Percentiles rank a stretch among this genome's conserved stretches.
Evolutionary conservation across 2,888 invertebrate genomes (phyloP).

Genomic region (Aphodius granarius): DNA sequence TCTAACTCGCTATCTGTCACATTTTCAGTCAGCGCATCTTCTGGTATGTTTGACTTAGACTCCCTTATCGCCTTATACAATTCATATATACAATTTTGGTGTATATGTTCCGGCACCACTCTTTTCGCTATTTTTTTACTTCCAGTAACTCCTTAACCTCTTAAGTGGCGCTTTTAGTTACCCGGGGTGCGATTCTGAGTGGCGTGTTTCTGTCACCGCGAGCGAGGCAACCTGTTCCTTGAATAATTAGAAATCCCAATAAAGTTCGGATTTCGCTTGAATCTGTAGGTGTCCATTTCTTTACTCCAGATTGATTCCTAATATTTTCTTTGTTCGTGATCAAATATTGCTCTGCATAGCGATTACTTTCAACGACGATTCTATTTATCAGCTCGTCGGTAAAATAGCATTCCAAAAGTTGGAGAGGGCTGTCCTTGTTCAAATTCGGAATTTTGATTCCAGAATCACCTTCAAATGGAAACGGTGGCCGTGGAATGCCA

Average conservation of each 20-base stretch:
- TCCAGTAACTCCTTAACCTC: no score
- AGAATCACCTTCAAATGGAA: neutral
- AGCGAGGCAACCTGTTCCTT: neutral
- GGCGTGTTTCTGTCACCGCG: no score
- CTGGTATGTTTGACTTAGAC: no score
- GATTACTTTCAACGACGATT: neutral
- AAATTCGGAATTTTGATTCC: neutral
- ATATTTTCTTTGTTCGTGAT: neutral
- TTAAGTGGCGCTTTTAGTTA: no score
- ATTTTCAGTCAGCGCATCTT: no score
- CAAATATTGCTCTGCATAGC: neutral
- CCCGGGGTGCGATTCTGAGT: no score
- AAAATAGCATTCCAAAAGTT: neutral
- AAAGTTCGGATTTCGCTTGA: neutral
- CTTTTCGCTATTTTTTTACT: no score
- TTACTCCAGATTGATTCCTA: neutral
- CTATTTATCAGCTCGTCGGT: neutral
- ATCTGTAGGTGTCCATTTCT: neutral
- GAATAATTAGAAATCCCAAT: neutral
- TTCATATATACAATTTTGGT: no score
- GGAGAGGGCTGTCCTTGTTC: neutral
- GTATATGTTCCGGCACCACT: no score
- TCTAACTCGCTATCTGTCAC: no score
- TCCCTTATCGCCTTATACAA: no score
- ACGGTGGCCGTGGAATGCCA: neutral